A percentile compares a stretch with the other conserved stretches of the same genome.
These are phyloP conservation scores for Apeltes quadracus DNA, from an alignment of 2,113 vertebrate genomes.

Conservation along the genomic window DNA sequence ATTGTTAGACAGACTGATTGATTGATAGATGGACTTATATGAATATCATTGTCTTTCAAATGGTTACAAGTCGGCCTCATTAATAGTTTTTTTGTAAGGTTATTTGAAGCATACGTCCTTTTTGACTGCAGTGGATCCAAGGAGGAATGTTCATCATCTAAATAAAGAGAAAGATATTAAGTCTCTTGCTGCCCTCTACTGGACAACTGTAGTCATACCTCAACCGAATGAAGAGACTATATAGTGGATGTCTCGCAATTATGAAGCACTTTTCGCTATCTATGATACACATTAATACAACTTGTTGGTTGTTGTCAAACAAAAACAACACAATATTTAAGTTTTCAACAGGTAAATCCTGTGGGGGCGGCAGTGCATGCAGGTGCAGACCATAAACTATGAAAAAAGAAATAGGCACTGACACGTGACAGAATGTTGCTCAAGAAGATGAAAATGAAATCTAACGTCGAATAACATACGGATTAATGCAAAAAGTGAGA, in stretches of 20 bases:
- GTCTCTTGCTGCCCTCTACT: constrained; percentile 57
- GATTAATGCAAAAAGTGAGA: background rate
- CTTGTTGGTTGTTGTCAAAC: background rate
- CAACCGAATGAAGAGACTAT: constrained; percentile 3
- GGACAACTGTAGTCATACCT: constrained; percentile 11
- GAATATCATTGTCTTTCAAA: background rate
- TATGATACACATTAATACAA: background rate
- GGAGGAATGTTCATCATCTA: background rate
- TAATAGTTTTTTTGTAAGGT: background rate
- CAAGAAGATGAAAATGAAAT: background rate
- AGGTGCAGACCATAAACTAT: background rate
- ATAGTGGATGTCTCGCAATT: background rate
- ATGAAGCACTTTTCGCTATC: background rate
- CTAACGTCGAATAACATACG: background rate
- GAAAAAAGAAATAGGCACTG: background rate
- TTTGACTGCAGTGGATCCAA: background rate
- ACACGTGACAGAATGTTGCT: background rate
- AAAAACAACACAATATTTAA: background rate
- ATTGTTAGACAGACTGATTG: background rate
- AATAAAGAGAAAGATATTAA: background rate
- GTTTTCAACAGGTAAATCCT: background rate
- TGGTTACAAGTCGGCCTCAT: background rate
- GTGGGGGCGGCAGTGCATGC: background rate
- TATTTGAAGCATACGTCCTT: background rate
- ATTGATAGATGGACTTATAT: constrained; percentile 8